Conservation (phyloP, 2,888 invertebrate genomes). For the Agriotes lineatus region DNA sequence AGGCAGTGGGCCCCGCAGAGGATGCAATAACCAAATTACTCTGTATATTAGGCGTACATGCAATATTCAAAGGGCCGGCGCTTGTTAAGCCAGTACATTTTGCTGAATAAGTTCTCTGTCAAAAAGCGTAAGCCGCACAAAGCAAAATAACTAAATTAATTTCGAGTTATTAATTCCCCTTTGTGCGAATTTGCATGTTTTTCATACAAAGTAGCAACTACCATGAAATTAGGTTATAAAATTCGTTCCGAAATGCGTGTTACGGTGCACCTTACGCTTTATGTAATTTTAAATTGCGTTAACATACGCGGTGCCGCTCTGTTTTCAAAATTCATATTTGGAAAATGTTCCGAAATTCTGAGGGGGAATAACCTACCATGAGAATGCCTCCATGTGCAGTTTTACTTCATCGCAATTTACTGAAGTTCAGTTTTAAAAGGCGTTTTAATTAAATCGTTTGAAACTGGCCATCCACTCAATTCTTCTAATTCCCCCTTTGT, state of each 20-base stretch:
- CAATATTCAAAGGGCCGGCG: constrained; percentile 31
- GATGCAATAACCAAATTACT: constrained; percentile 39
- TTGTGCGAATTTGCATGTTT: constrained; percentile 35
- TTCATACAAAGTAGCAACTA: constrained; percentile 31
- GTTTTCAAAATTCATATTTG: too few species aligned
- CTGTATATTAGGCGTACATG: constrained; percentile 33
- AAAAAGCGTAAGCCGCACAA: constrained; percentile 34
- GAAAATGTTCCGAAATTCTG: too few species aligned
- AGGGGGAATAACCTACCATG: too few species aligned
- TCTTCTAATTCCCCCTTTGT: too few species aligned
- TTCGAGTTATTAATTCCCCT: constrained; percentile 34
- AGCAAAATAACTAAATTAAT: constrained; percentile 35
- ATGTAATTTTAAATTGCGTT: constrained; percentile 17
- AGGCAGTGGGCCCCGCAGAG: constrained; percentile 21
- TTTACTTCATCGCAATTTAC: too few species aligned
- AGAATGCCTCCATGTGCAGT: too few species aligned
- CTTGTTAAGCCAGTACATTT: constrained; percentile 34
- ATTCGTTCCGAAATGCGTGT: constrained; percentile 18
- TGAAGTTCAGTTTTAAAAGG: too few species aligned
- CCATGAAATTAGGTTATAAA: constrained; percentile 29
- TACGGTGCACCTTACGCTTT: constrained; percentile 13
- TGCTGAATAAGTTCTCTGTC: constrained; percentile 36
- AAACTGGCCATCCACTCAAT: too few species aligned
- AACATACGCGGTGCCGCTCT: constrained; percentile 3
- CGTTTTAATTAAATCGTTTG: too few species aligned